Conservation (phyloP, 2,888 invertebrate genomes). For the Eristalis arbustorum region DNA sequence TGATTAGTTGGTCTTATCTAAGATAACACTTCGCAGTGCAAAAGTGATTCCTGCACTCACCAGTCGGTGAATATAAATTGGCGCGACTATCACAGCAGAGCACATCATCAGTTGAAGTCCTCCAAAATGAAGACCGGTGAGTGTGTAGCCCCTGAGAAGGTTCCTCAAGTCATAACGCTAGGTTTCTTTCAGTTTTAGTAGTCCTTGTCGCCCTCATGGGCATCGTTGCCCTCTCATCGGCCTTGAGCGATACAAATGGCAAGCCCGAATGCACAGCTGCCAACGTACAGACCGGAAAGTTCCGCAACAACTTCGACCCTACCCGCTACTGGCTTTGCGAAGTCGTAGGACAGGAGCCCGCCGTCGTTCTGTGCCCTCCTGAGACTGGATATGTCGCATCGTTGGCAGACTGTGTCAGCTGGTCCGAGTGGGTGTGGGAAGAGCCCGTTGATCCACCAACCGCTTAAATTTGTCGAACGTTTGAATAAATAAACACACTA, state of each 20-base stretch:
- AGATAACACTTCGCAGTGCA: not conserved
- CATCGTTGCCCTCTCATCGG: conserved; percentile 61
- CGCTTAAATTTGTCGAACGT: conserved; percentile 2
- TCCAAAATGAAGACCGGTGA: conserved; percentile 52
- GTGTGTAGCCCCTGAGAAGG: not conserved
- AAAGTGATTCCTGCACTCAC: not conserved
- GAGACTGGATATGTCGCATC: conserved; percentile 73
- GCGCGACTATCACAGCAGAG: not conserved
- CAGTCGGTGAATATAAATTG: not conserved
- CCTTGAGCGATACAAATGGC: conserved; percentile 69
- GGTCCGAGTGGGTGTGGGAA: conserved; percentile 76
- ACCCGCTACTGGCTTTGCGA: conserved; percentile 75
- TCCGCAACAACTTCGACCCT: conserved; percentile 75
- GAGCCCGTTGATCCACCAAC: conserved; percentile 72
- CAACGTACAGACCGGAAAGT: conserved; percentile 72
- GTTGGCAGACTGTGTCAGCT: conserved; percentile 73
- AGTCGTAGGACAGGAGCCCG: conserved; percentile 63
- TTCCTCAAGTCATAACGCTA: too few relatives aligned
- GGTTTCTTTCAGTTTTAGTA: conserved; percentile 18
- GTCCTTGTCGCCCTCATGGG: conserved; percentile 35
- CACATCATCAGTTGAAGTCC: not conserved
- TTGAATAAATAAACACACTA: too few relatives aligned
- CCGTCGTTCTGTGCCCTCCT: conserved; percentile 70
- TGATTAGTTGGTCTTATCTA: not conserved
- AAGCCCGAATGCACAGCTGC: conserved; percentile 73